These are phyloP conservation scores for Hormiphora californensis DNA, from an alignment of 37 sponge, comb jelly and placozoan species.

Conservation along the genomic window DNA sequence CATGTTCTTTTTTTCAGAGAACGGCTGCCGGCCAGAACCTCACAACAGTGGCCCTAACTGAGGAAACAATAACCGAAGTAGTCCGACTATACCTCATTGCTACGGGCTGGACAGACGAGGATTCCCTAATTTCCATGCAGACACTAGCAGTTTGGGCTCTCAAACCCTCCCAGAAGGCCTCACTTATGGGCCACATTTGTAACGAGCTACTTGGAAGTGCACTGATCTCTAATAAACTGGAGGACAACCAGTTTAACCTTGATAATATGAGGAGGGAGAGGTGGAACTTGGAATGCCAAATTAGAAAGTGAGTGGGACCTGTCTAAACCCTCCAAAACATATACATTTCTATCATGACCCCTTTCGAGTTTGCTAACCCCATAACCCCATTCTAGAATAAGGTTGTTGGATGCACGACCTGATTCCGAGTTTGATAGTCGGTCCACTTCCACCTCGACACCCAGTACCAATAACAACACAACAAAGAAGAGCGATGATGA, in stretches of 20 bases:
- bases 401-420: neutral
- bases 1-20: neutral
- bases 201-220: conserved; percentile 35
- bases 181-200: conserved; percentile 30
- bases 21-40: conserved; percentile 4
- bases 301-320: neutral
- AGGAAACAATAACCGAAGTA: neutral
- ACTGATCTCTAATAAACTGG: conserved; percentile 17
- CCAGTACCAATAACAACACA: neutral
- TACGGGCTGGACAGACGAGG: neutral
- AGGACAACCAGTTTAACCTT: neutral
- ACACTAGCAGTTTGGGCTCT: conserved; percentile 10
- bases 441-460: neutral
- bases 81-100: conserved; percentile 10
- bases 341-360: too few relatives aligned
- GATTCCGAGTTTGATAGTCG: neutral
- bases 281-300: conserved; percentile 54
- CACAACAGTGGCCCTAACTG: neutral
- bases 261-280: conserved; percentile 51
- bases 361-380: neutral
- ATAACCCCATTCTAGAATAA: neutral
- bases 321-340: too few relatives aligned
- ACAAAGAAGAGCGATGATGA: neutral
- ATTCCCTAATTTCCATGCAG: conserved; percentile 17
- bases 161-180: conserved; percentile 40